Base-by-base conservation (phyloP, 2,797 vertebrate genomes). In the Cichlasoma orientale region DNA sequence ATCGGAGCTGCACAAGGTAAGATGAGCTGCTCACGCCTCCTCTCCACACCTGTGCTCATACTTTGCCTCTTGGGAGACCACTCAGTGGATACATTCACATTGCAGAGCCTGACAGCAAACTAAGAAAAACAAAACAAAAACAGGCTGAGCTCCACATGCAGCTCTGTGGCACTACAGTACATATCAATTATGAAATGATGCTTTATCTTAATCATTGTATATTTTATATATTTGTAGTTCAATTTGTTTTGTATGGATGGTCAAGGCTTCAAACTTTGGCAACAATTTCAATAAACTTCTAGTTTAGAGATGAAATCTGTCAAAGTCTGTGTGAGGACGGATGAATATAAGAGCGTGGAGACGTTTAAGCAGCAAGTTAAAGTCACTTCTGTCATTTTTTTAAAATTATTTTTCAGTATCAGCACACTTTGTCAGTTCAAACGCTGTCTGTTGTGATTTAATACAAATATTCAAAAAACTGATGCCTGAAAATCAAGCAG, bases 321-420 rank as follows among this genome's bases (percentile, higher is more conserved):
- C 3, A 61, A 38, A 61, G 33, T 59, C 57, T 36, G n/a, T 8
- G 57, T 38, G 57, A 59, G 36, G n/a, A 41, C 33, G 16, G 36
- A 23, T 41, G 33, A 41, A n/a, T 61, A 3, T 13, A 61, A n/a
- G 0, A 41, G 13, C 0, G 23, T 12, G 12, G 14, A 3, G n/a
- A 3, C 0, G 1, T 61, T 61, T 13, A 0, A 61, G 23, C 33
- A 47, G 14, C 44, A 61, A 9, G 2, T 23, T 61, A 16, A 61
- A 61, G 13, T 31, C 2, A 38, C 38, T 61, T 38, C 7, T 38
- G 5, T 41, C 11, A 41, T 38, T 38, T 23, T 4, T 21, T 38
- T 36, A 59, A 38, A n/a, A 38, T 31, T 11, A n/a, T 27, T 31
- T 31, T 1, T 25, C 58, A 25, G 13, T 41, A 41, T 41, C 38